A percentile compares a stretch with the other conserved stretches of the same genome.
Evolutionary conservation across 2,113 vertebrate species (phyloP).

Genomic region (Corythornis cristatus): DNA sequence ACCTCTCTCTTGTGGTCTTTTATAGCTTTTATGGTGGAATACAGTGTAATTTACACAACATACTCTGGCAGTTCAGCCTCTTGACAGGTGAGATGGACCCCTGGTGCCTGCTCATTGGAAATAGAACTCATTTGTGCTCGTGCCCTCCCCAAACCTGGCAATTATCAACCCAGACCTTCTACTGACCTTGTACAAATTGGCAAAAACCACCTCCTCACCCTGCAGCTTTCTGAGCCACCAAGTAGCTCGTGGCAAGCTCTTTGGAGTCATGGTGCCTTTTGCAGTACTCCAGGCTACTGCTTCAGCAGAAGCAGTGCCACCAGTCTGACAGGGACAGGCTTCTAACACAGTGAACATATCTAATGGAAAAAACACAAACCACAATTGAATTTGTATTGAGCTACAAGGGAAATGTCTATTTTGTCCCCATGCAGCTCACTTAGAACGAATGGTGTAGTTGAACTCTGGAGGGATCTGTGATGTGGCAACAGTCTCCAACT

Average conservation of each 20-base stretch:
- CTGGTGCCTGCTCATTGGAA: neutral
- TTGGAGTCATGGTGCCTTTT: neutral
- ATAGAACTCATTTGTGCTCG: neutral
- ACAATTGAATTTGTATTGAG: neutral
- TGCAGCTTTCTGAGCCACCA: neutral
- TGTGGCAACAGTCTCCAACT: neutral
- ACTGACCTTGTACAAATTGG: neutral
- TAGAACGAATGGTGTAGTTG: fast-evolving
- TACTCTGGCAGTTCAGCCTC: neutral
- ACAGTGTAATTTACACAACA: neutral
- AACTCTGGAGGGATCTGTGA: neutral
- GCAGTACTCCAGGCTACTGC: neutral
- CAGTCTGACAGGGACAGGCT: neutral
- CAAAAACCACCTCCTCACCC: neutral
- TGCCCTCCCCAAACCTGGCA: neutral
- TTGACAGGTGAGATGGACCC: neutral
- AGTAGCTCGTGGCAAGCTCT: fast-evolving
- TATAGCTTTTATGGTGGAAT: neutral
- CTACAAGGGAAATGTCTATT: neutral
- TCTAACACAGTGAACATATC: neutral
- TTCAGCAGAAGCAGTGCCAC: neutral
- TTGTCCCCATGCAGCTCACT: neutral
- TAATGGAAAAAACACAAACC: neutral
- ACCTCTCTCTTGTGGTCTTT: neutral
- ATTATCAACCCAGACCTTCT: neutral